Base-by-base conservation (phyloP, 1,140 invertebrate genomes). In the Drosophila seguyi region DNA sequence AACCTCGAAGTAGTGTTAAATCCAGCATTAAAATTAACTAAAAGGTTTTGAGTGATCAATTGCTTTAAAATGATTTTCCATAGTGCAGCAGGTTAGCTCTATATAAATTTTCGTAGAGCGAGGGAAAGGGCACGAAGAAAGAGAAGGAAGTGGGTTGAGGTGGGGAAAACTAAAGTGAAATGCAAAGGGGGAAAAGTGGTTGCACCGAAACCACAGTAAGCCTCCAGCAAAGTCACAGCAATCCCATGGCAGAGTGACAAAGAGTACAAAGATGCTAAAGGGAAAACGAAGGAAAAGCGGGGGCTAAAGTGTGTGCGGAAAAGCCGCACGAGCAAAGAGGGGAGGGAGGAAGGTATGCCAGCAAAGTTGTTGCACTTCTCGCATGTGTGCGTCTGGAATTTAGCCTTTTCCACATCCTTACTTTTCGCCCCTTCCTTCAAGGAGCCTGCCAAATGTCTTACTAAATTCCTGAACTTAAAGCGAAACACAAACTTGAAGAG, bases 321-420 rank as follows among this genome's bases (percentile, higher is more conserved):
- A 59, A 59, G 29, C 42, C 16, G 25, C 4, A 29, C n/a, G n/a
- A n/a, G n/a, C n/a, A 11, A 13, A 52, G 31, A 22, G 25, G 29
- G 16, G 29, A n/a, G 27, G 10, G 14, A 22, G 42, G 16, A 31
- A 0, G 27, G 1, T 20, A 41, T 65, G 65, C 65, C 65, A 42
- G 59, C 16, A 44, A 66, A 68, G 66, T 68, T 68, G 60, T 66
- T 69, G 66, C 66, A 69, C 45, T 68, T 68, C 38, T 67, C 61
- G 66, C 66, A 52, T 69, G 66, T 69, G 61, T 69, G 66, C 66
- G 27, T 36, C 22, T 42, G 38, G 60, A 62, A 62, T 62, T 55
- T 61, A 18, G 65, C 5, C 29, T 31, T 60, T 16, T 34, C 14
- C 50, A 22, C 41, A 20, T 44, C 18, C 42, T 36, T 22, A 25